Evolutionary conservation across 2,797 vertebrate genomes (phyloP).

Genomic region (Margarornis squamiger): DNA sequence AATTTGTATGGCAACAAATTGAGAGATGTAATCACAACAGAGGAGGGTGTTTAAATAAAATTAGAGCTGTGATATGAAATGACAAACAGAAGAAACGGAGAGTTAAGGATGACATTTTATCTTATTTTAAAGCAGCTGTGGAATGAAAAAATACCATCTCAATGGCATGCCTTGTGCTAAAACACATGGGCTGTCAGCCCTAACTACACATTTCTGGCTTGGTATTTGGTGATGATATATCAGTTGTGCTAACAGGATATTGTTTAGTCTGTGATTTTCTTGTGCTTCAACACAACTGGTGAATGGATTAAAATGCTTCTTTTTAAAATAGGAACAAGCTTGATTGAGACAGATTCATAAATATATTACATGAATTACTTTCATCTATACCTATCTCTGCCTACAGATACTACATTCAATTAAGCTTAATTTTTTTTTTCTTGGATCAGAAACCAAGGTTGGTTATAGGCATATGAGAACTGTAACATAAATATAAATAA

Average conservation of each 20-base stretch:
- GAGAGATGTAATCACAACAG: slow-evolving; percentile 20
- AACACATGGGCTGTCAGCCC: slow-evolving; percentile 9
- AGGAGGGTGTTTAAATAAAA: slow-evolving; percentile 39
- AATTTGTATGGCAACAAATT: slow-evolving; percentile 50
- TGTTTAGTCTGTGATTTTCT: background rate
- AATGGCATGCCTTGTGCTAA: background rate
- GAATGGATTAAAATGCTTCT: background rate
- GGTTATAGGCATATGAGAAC: background rate
- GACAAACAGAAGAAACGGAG: background rate
- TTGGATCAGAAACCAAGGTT: background rate
- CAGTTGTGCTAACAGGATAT: background rate
- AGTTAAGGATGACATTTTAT: slow-evolving; percentile 1
- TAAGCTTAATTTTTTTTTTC: background rate
- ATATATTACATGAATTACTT: background rate
- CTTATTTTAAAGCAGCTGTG: background rate
- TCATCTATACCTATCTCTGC: background rate
- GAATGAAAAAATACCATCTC: background rate
- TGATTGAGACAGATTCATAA: background rate
- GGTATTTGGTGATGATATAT: background rate
- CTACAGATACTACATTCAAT: background rate
- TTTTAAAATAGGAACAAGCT: background rate
- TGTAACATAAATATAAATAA: background rate
- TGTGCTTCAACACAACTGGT: background rate
- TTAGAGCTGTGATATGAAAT: slow-evolving; percentile 7
- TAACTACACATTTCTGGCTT: background rate